Conservation (phyloP, 1,140 invertebrate genomes). For the Drosophila elegans region DNA sequence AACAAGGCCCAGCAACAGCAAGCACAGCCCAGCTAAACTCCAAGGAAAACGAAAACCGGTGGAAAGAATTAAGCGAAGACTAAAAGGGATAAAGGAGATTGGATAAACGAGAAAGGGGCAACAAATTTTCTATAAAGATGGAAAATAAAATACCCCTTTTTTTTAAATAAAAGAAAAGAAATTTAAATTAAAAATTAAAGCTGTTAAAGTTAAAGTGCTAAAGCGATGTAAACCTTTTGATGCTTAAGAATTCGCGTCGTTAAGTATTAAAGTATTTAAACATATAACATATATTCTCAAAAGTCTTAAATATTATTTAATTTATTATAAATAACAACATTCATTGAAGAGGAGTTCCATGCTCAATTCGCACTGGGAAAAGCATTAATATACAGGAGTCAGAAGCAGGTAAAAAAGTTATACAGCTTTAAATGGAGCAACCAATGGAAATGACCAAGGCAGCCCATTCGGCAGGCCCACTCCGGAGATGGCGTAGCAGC, state of each 20-base stretch:
- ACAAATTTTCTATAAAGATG: not conserved
- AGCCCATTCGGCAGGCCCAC: conserved; percentile 20
- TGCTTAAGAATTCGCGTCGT: too few species aligned
- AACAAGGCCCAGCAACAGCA: conserved; percentile 8
- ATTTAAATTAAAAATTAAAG: not conserved
- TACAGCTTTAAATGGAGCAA: conserved; percentile 18
- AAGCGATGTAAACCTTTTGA: too few species aligned
- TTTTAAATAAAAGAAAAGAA: not conserved
- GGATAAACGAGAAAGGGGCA: not conserved
- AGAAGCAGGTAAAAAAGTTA: conserved; percentile 2
- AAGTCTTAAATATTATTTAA: not conserved
- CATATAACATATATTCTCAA: too few species aligned
- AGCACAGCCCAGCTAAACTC: conserved; percentile 8
- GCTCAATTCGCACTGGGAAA: conserved; percentile 3
- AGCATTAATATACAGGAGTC: conserved; percentile 15
- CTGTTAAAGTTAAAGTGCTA: too few species aligned
- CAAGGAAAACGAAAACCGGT: conserved; percentile 16
- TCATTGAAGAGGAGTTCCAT: conserved; percentile 11
- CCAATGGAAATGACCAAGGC: conserved; percentile 36
- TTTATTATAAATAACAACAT: conserved; percentile 16
- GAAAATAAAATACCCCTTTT: not conserved
- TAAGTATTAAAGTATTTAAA: too few species aligned
- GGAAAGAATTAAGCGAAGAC: conserved; percentile 4
- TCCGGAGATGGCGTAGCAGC: conserved; percentile 1
- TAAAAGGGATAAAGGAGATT: conserved; percentile 8